These are phyloP conservation scores for Cliona cf. orientalis DNA, from an alignment of 37 sponge, comb jelly and placozoan genomes.

Conservation along the genomic window DNA sequence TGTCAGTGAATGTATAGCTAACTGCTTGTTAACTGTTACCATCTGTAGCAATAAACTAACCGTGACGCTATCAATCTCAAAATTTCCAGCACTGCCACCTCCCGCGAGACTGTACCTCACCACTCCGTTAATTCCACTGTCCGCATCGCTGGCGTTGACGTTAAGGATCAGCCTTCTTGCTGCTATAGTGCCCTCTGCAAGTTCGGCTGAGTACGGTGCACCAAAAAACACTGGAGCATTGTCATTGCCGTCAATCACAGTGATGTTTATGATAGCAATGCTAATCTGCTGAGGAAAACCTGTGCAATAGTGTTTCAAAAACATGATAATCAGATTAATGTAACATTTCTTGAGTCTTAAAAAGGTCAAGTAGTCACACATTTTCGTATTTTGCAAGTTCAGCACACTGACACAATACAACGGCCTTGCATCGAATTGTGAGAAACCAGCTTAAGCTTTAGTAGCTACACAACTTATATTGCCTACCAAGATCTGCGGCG, in stretches of 20 bases:
- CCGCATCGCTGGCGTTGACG: conserved; percentile 31
- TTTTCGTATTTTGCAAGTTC: no score
- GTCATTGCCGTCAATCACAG: conserved; percentile 60
- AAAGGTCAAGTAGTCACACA: no score
- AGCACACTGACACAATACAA: no score
- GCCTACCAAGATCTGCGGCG: background rate
- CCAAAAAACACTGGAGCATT: conserved; percentile 31
- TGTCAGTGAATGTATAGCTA: background rate
- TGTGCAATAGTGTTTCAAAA: no score
- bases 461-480: no score
- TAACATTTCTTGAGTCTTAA: no score
- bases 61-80: conserved; percentile 26
- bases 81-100: background rate
- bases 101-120: conserved; percentile 13
- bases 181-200: conserved; percentile 1
- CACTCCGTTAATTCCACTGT: conserved; percentile 27
- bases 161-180: background rate
- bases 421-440: no score
- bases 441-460: no score
- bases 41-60: conserved; percentile 16
- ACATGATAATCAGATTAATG: no score
- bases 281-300: background rate
- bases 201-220: conserved; percentile 3
- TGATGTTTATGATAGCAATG: conserved; percentile 8
- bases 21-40: background rate